phyloP scores from a whole-genome alignment of 2,113 vertebrate genomes.

The Callocephalon fimbriatum region DNA sequence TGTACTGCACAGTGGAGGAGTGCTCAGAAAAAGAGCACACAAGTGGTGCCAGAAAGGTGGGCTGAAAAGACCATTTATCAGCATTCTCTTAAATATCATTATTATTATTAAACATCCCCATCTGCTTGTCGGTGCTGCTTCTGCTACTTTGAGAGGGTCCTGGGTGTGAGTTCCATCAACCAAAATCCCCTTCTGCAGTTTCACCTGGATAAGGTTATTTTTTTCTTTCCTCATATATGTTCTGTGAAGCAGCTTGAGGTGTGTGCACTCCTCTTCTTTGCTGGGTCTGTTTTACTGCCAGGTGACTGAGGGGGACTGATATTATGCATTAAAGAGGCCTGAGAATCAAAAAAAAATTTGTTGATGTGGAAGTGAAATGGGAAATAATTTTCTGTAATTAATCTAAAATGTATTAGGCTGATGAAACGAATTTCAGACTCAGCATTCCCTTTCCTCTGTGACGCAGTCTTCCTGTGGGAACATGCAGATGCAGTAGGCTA shows the following conservation, averaged over 20 bases:
- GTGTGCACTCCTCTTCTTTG: not conserved
- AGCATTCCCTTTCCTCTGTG: not conserved
- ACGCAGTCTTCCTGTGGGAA: not conserved
- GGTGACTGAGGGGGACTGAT: not conserved
- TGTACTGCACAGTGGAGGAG: not conserved
- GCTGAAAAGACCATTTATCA: not conserved
- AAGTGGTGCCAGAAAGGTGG: not conserved
- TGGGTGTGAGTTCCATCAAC: not conserved
- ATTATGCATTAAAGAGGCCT: not conserved
- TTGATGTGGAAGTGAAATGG: not conserved
- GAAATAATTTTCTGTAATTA: slow-evolving; percentile 1
- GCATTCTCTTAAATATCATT: not conserved
- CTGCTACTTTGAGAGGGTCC: not conserved
- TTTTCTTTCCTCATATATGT: not conserved
- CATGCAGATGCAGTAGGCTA: not conserved
- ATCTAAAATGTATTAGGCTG: not conserved
- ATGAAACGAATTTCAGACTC: not conserved
- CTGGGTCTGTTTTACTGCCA: not conserved
- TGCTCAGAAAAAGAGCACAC: not conserved
- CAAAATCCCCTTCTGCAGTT: not conserved
- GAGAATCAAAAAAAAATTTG: not conserved
- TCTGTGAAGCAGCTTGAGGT: not conserved
- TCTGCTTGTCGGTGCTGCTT: not conserved
- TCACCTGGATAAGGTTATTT: not conserved
- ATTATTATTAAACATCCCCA: not conserved